Base-by-base conservation (phyloP, 1,140 invertebrate species). In the Ostrea denselamellosa region DNA sequence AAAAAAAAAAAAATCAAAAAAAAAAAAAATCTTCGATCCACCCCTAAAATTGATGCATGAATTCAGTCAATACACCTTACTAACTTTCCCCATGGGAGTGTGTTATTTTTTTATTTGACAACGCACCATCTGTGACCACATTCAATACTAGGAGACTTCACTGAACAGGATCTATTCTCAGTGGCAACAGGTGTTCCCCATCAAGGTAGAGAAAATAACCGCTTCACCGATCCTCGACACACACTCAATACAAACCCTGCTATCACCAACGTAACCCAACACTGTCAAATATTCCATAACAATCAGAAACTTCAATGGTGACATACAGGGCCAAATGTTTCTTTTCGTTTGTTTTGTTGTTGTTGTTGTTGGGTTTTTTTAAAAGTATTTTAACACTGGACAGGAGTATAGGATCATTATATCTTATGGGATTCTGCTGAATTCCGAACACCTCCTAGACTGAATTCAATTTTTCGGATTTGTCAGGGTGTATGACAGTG, bases 81-180 rank as follows among this genome's bases (percentile, higher is more conserved):
- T 17, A 19, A 62, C n/a, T 17, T 14, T 19, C 56, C 14, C 17
- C n/a, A 62, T 7, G n/a, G 56, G 56, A 62, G 56, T n/a, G 12
- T 62, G 17, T 34, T 28, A 34, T 10, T 44, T 44, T 77, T 71
- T 28, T 4, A 28, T 34, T 77, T 77, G 68, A 77, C 68, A 77
- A 44, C 22, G 19, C 28, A 25, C 68, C 68, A 77, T 77, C 68
- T 77, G 68, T 77, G 68, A 77, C 56, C 68, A 34, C 25, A 77
- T 14, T 28, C 68, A 28, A 77, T 28, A 77, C 25, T 7, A 25
- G 25, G 68, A 14, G 10, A 2, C 4, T 25, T 77, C 68, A 28
- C 25, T 44, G 34, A 44, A 44, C 34, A 44, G 28, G 65, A 77
- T 77, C 68, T 34, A 77, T 77, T 77, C 68, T 12, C 22, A 0